Conservation (phyloP, 2,113 vertebrate species). For the Ibidorhyncha struthersii region DNA sequence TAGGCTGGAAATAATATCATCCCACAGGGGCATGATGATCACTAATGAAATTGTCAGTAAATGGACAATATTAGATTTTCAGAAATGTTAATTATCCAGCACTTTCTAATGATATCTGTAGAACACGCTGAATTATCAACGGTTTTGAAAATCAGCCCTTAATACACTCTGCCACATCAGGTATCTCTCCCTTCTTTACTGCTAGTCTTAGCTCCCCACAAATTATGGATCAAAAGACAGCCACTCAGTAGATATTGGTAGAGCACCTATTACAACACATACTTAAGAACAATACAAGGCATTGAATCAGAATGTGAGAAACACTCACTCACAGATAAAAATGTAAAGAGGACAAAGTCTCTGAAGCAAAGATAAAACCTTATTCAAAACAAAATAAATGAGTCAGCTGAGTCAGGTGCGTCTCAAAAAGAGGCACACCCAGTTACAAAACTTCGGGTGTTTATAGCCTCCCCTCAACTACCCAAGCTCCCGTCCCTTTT, state of each 20-base stretch:
- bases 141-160: neutral
- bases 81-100: neutral
- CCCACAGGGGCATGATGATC: neutral
- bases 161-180: neutral
- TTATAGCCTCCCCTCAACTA: no score
- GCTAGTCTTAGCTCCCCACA: neutral
- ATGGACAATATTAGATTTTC: neutral
- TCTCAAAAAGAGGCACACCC: no score
- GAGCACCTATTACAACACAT: neutral
- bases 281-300: neutral
- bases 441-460: no score
- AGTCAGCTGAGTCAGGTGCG: no score
- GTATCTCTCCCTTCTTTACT: neutral
- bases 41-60: neutral
- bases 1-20: neutral
- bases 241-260: neutral
- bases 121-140: neutral
- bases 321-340: no score
- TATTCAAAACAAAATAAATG: no score
- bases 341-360: no score
- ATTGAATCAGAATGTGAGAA: neutral
- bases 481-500: no score
- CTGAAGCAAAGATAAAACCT: no score
- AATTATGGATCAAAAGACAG: neutral
- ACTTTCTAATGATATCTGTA: neutral